Evolutionary conservation across 2,113 vertebrate genomes (phyloP).

Genomic region (Cnemophilus loriae): DNA sequence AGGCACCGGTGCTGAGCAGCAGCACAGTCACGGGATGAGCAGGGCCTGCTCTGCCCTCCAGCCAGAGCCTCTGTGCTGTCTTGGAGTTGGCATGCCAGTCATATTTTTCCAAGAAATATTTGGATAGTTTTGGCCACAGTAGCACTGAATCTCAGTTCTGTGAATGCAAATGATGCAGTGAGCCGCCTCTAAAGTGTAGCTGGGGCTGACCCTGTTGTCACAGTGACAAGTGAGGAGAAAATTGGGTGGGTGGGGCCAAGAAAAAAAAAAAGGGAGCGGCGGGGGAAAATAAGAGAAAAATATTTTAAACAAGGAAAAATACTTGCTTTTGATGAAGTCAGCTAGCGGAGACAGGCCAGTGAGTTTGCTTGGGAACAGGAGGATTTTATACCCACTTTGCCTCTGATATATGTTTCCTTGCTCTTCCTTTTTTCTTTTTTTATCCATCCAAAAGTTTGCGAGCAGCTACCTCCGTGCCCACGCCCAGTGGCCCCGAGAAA

Average conservation of each 20-base stretch:
- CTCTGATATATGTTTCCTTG: not conserved
- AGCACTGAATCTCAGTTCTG: not conserved
- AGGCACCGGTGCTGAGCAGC: not conserved
- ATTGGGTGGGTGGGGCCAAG: accelerated
- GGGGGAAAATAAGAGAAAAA: accelerated
- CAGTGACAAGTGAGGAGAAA: not conserved
- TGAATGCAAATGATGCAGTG: not conserved
- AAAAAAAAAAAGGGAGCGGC: no score
- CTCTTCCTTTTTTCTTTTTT: not conserved
- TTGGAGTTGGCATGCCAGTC: accelerated
- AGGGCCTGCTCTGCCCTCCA: not conserved
- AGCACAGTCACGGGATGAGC: not conserved
- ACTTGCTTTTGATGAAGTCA: not conserved
- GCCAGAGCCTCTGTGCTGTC: not conserved
- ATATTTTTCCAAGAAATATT: not conserved
- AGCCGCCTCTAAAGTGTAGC: not conserved
- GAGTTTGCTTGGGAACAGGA: not conserved
- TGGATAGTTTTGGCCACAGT: not conserved
- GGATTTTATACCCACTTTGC: not conserved
- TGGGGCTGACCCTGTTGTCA: not conserved
- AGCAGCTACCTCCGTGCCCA: not conserved
- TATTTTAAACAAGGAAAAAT: not conserved
- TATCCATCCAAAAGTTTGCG: slow-evolving; percentile 38
- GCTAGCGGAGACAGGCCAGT: no score
- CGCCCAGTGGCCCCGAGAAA: slow-evolving; percentile 44